A percentile compares a stretch with the other conserved stretches of the same genome.
Conservation (phyloP, 2,888 invertebrate genomes). For the Drosophila borborema region DNA sequence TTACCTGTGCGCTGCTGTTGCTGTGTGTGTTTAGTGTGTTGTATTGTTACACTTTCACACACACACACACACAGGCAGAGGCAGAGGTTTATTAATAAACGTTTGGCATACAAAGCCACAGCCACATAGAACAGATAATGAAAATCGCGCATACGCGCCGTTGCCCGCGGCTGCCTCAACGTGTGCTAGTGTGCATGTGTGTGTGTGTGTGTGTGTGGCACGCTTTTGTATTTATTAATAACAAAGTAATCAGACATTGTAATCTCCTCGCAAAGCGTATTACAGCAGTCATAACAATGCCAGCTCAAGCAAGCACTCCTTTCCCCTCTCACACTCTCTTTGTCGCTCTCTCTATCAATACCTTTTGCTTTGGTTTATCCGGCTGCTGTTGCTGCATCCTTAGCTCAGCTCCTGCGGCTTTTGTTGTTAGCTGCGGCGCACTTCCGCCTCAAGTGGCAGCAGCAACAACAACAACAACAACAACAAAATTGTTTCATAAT, state of each 20-base stretch:
- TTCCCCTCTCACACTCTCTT: background rate
- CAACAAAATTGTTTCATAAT: conserved; percentile 45
- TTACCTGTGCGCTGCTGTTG: conserved; percentile 24
- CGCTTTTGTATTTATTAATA: conserved; percentile 78
- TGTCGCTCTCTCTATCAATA: background rate
- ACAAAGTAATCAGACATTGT: conserved; percentile 81
- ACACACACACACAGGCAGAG: conserved; percentile 7
- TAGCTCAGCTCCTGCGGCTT: conserved; percentile 50
- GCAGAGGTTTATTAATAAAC: conserved; percentile 73
- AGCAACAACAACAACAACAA: conserved; percentile 29
- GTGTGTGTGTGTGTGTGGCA: conserved; percentile 33
- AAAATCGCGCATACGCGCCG: conserved; percentile 68
- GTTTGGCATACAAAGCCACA: conserved; percentile 67
- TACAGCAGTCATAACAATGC: conserved; percentile 77
- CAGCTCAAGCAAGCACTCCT: conserved; percentile 36
- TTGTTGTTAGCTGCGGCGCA: conserved; percentile 60
- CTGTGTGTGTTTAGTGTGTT: conserved; percentile 11
- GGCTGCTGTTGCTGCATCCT: conserved; percentile 56
- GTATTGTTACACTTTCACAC: conserved; percentile 19
- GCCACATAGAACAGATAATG: conserved; percentile 61
- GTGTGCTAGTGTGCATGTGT: conserved; percentile 23
- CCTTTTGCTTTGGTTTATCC: conserved; percentile 32
- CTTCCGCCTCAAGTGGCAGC: conserved; percentile 72
- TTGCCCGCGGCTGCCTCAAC: conserved; percentile 34
- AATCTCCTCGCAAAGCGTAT: conserved; percentile 76